Conservation (phyloP, 2,797 vertebrate species). For the Hylomyscus alleni region DNA sequence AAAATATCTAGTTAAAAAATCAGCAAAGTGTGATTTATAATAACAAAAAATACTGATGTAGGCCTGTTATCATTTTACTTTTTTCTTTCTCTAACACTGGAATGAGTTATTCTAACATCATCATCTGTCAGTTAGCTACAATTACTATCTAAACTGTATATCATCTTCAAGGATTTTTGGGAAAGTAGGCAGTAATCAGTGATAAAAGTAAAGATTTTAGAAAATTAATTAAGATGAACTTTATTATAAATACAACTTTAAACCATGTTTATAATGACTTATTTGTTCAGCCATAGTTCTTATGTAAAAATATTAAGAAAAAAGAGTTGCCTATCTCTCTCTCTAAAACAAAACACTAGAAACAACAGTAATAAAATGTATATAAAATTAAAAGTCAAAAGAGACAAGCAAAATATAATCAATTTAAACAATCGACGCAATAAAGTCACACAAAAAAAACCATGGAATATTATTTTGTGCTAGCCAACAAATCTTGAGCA, state of each 20-base stretch:
- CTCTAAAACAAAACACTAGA: neutral
- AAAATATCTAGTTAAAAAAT: neutral
- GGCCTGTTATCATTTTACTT: neutral
- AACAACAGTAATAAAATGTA: neutral
- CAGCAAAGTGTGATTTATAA: constrained; percentile 4
- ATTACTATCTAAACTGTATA: neutral
- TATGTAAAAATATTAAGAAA: neutral
- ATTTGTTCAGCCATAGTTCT: neutral
- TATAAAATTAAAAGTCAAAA: neutral
- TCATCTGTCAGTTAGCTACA: constrained; percentile 21
- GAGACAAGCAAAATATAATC: neutral
- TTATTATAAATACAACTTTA: neutral
- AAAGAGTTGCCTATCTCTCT: neutral
- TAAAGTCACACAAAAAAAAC: neutral
- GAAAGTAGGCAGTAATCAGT: neutral
- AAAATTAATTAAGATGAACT: neutral
- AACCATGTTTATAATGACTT: neutral
- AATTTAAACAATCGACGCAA: neutral
- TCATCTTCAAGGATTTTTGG: neutral
- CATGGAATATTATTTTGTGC: neutral
- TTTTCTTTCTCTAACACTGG: constrained; percentile 3
- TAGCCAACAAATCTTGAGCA: neutral
- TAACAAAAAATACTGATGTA: constrained; percentile 63
- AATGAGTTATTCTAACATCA: constrained; percentile 59
- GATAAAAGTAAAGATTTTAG: neutral